Evolutionary conservation across 2,113 vertebrate genomes (phyloP).

Genomic region (Bubalus kerabau): DNA sequence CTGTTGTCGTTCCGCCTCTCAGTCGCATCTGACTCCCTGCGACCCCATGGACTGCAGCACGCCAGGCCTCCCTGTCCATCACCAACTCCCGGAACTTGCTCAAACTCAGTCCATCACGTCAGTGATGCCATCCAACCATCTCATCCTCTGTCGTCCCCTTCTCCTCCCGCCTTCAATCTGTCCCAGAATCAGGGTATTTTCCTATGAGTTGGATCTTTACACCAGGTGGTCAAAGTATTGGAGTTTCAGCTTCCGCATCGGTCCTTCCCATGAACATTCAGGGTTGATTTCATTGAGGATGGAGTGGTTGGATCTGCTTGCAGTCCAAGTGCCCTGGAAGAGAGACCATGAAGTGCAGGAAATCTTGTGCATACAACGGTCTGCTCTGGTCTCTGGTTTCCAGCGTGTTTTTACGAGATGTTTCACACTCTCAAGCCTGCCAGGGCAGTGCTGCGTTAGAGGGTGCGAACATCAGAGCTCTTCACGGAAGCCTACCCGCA

Average conservation of each 20-base stretch:
- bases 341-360: rapidly evolving
- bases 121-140: neutral
- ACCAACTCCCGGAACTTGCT: rapidly evolving
- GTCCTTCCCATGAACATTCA: rapidly evolving
- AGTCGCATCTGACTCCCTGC: rapidly evolving
- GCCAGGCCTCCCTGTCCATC: neutral
- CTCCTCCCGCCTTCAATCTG: neutral
- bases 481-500: neutral
- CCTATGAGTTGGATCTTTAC: rapidly evolving
- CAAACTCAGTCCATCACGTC: rapidly evolving
- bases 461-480: rapidly evolving
- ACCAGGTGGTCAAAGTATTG: neutral
- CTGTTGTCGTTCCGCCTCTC: rapidly evolving
- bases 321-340: neutral
- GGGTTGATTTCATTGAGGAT: neutral
- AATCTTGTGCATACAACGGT: rapidly evolving
- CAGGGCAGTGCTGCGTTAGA: rapidly evolving
- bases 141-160: neutral
- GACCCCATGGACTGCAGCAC: rapidly evolving
- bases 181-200: neutral
- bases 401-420: rapidly evolving
- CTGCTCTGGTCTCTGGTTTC: too few species aligned
- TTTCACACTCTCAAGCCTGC: too few species aligned
- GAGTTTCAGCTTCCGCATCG: neutral
- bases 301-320: neutral